These are phyloP conservation scores for Propithecus perrieri DNA, from an alignment of 2,797 vertebrate species.

Conservation along the genomic window DNA sequence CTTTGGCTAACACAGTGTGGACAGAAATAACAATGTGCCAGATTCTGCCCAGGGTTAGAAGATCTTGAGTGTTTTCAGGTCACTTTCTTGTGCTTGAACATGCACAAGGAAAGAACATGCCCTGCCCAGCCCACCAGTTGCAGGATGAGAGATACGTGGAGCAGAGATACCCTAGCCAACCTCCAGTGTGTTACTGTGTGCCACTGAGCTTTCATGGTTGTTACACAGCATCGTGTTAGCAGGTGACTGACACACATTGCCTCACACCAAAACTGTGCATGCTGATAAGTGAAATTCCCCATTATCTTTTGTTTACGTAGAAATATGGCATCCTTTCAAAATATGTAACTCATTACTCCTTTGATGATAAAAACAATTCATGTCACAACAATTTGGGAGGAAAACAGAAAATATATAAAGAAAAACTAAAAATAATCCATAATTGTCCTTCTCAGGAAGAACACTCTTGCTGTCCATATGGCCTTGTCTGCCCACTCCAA, in stretches of 20 bases:
- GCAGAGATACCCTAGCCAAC: neutral
- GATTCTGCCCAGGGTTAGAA: too few relatives aligned
- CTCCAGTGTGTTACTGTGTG: accelerated
- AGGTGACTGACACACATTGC: neutral
- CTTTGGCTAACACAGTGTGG: neutral
- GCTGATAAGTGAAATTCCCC: neutral
- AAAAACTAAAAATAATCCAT: neutral
- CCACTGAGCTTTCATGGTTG: neutral
- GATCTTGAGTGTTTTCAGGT: neutral
- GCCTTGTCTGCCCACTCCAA: neutral
- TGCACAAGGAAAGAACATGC: neutral
- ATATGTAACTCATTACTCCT: neutral
- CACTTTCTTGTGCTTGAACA: neutral
- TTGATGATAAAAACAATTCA: neutral
- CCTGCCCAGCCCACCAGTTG: accelerated
- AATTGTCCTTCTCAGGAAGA: neutral
- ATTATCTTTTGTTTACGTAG: neutral
- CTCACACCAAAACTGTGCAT: neutral
- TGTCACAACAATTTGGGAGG: neutral
- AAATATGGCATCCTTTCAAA: neutral
- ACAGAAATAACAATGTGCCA: too few relatives aligned
- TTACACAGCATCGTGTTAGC: accelerated
- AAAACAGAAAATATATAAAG: neutral
- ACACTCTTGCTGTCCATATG: neutral
- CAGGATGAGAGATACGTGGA: neutral